Evolutionary conservation across 2,888 invertebrate species (phyloP).

Genomic region (Bellardia bayeri): DNA sequence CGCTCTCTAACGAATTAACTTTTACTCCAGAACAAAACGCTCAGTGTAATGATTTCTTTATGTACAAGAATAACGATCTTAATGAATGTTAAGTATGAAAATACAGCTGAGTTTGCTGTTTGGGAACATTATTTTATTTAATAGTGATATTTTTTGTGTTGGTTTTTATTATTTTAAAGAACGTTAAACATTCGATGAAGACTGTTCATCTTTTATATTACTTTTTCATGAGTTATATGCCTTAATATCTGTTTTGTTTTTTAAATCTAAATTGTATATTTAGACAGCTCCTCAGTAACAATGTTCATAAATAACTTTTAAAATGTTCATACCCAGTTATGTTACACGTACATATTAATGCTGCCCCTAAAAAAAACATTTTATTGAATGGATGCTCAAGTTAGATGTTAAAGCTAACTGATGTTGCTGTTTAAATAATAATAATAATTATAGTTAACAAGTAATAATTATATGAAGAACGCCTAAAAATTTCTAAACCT

Average conservation of each 20-base stretch:
- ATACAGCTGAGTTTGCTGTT: constrained; percentile 41
- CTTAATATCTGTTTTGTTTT: constrained; percentile 4
- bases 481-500: too few species aligned
- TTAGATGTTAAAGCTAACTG: too few species aligned
- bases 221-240: constrained; percentile 41
- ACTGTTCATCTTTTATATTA: constrained; percentile 19
- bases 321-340: constrained; percentile 11
- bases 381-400: too few species aligned
- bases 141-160: constrained; percentile 19
- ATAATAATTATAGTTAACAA: too few species aligned
- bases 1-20: neutral
- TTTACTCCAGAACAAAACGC: neutral
- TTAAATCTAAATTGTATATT: constrained; percentile 37
- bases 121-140: constrained; percentile 25
- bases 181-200: constrained; percentile 30
- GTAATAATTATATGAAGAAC: too few species aligned
- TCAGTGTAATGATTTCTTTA: neutral
- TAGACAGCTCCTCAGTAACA: constrained; percentile 44
- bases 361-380: too few species aligned
- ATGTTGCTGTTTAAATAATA: too few species aligned
- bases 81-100: neutral
- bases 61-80: neutral
- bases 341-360: neutral
- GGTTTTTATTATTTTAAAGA: constrained; percentile 14
- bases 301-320: constrained; percentile 48